A percentile compares a stretch with the other conserved stretches of the same genome.
phyloP scores from a whole-genome alignment of 2,113 vertebrate genomes.

The Indicator indicator region DNA sequence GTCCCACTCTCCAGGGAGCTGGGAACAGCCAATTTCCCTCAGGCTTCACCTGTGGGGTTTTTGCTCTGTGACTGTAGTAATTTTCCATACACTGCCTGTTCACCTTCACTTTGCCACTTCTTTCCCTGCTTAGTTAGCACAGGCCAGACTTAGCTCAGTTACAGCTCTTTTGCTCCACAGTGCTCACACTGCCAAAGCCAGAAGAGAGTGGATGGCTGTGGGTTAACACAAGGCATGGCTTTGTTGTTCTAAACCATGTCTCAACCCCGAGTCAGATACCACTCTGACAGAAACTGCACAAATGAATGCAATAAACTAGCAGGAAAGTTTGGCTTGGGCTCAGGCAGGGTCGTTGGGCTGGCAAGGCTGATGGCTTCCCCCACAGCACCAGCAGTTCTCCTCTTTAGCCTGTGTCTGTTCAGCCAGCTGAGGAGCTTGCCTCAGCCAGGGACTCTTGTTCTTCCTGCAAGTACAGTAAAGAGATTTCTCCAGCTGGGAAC shows the following conservation, averaged over 20 bases:
- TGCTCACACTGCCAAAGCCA: neutral
- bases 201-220: neutral
- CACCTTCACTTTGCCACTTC: neutral
- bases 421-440: neutral
- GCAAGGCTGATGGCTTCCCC: neutral
- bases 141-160: neutral
- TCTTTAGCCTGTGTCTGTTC: neutral
- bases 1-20: neutral
- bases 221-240: neutral
- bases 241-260: neutral
- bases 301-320: neutral
- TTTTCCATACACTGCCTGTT: neutral
- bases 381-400: neutral
- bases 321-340: neutral
- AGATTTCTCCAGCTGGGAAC: neutral
- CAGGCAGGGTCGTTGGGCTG: neutral
- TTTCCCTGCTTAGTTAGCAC: neutral
- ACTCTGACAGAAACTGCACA: neutral
- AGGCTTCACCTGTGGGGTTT: neutral
- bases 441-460: neutral
- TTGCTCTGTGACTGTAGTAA: neutral
- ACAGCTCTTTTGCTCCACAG: neutral
- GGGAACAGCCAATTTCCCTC: neutral
- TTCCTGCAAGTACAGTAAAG: neutral
- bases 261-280: neutral